These are phyloP conservation scores for Noturus placidus DNA, from an alignment of 2,113 vertebrate genomes.

Conservation along the genomic window DNA sequence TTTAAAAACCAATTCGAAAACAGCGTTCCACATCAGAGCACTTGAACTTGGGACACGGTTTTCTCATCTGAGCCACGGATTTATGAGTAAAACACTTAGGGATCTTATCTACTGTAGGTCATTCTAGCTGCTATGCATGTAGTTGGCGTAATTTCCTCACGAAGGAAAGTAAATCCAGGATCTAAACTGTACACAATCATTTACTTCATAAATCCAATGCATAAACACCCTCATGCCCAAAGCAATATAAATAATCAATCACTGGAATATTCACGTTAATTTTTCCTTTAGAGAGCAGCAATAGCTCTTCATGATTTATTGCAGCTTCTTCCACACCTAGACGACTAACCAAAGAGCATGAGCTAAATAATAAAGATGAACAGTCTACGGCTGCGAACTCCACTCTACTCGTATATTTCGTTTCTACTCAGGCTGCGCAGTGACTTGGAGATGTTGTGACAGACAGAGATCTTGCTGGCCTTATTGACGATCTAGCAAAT, in stretches of 20 bases:
- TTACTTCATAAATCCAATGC: conserved; percentile 2
- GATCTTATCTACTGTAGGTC: not conserved
- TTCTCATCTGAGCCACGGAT: not conserved
- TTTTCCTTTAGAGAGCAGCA: conserved; percentile 46
- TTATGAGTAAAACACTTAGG: conserved; percentile 8
- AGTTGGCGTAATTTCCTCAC: not conserved
- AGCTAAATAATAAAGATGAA: conserved; percentile 64
- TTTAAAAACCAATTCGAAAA: not conserved
- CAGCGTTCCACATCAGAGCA: conserved; percentile 3
- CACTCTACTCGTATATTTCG: conserved; percentile 52
- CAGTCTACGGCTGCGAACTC: conserved; percentile 70
- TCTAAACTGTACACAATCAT: conserved; percentile 15
- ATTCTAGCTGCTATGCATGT: not conserved
- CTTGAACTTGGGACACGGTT: not conserved
- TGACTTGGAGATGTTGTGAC: conserved; percentile 63
- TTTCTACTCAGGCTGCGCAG: not conserved
- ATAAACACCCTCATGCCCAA: conserved; percentile 62
- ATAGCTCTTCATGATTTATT: conserved; percentile 68
- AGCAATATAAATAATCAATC: conserved; percentile 66
- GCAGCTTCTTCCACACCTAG: conserved; percentile 59
- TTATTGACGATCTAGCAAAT: conserved; percentile 69
- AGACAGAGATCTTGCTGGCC: conserved; percentile 59
- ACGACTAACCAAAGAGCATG: conserved; percentile 72
- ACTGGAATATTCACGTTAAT: conserved; percentile 44
- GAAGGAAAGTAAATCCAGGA: not conserved